Evolutionary conservation across 2,113 vertebrate genomes (phyloP), one percentile per base, ranked within the genome.

Genomic region (Psettodes erumei): DNA sequence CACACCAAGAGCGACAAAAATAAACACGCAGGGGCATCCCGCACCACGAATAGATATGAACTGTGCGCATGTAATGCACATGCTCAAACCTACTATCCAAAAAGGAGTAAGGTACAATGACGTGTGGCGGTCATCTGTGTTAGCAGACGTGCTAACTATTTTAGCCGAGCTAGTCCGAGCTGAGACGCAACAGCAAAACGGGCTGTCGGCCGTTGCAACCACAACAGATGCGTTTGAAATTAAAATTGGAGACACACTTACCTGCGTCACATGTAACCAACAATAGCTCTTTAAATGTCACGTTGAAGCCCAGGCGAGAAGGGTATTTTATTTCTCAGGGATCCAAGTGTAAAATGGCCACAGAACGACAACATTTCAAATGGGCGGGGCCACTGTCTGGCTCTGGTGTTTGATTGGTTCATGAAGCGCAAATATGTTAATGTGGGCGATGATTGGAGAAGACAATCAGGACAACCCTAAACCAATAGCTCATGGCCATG

Each of bases 281-380:
- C 7, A 21, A 27, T 9, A 19, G 25, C 10, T 32, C 19, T 50
- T 40, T 16, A 47, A 65, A 61, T 43, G 42, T 54, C 59, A 83
- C 42, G 61, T 5, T 58, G 42, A 33, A 53, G 28, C 5, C 6
- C 62, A 42, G 23, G 48, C 30, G 40, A 66, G 6, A 45, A 77
- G 6, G 3, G 25, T 38, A 43, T 55, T 73, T 69, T 35, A 30
- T 75, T 71, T 91, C 63, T 67, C 37, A 40, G 13, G 8, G 33
- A 50, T 68, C 15, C 45, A 67, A 74, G 83, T 67, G 82, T 83
- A 94, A 94, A 94, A 94, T 94, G 93, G 93, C 93, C 88, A 89
- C 93, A 90, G 79, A 33, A 6, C 72, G 69, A 58, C 23, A 67
- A 79, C 75, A 72, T 75, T 66, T 55, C 53, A 30, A 11, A n/a